These are phyloP conservation scores for Brienomyrus brachyistius DNA, from an alignment of 2,113 vertebrate genomes.

Conservation along the genomic window DNA sequence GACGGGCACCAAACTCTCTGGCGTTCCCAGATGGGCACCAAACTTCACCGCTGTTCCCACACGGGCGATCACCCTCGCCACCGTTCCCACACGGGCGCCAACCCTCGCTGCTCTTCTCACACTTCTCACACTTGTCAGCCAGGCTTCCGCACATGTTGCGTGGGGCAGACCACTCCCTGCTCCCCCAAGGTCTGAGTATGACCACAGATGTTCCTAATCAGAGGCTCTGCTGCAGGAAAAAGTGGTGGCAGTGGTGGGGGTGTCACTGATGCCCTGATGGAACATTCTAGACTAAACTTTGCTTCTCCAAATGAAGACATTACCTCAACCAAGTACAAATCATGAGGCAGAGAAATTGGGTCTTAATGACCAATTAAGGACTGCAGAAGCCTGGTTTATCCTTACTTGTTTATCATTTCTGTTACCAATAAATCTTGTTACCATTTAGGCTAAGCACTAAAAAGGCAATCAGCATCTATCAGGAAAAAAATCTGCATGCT, in stretches of 20 bases:
- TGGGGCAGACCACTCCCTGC: slow-evolving; percentile 32
- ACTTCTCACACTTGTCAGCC: not conserved
- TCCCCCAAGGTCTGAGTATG: slow-evolving; percentile 18
- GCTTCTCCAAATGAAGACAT: not conserved
- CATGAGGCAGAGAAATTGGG: not conserved
- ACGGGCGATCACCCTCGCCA: too few species aligned
- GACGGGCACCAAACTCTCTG: too few species aligned
- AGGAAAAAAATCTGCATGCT: not conserved
- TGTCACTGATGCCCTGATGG: not conserved
- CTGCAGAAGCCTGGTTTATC: not conserved
- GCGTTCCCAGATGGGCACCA: too few species aligned
- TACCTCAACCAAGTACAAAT: not conserved
- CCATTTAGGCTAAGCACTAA: not conserved
- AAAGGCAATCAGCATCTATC: not conserved
- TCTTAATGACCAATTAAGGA: not conserved
- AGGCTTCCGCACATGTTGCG: slow-evolving; percentile 24
- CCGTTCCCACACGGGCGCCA: too few species aligned
- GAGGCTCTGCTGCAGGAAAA: not conserved
- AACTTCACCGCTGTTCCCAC: too few species aligned
- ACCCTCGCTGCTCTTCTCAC: not conserved
- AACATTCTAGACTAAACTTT: not conserved
- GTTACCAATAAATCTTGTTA: not conserved
- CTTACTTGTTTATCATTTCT: not conserved
- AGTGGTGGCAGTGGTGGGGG: not conserved
- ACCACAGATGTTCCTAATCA: slow-evolving; percentile 13